phyloP scores from a whole-genome alignment of 2,797 vertebrate genomes.

The Mormyrus hasselquistii region DNA sequence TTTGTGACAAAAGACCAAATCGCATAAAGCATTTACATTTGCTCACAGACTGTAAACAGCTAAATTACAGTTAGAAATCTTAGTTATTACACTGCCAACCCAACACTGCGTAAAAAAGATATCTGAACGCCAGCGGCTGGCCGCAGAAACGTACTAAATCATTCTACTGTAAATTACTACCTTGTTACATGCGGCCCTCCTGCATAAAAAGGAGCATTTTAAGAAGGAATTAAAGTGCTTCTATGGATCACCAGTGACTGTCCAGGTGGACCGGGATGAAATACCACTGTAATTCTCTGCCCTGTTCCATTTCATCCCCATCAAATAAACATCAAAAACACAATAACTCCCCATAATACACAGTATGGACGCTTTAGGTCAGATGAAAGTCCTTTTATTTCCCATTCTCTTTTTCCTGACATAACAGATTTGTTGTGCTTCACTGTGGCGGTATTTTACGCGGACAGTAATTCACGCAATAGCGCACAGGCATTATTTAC shows the following conservation, averaged over 20 bases:
- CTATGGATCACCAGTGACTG: background rate
- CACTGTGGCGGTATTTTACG: background rate
- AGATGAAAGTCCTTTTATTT: background rate
- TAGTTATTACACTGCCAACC: background rate
- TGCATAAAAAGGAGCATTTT: background rate
- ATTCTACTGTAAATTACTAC: slow-evolving; percentile 8
- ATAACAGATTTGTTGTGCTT: slow-evolving; percentile 6
- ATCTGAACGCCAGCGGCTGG: background rate
- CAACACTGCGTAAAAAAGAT: background rate
- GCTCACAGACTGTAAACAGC: background rate
- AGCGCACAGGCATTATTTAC: background rate
- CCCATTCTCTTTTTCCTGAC: background rate
- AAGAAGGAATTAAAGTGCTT: background rate
- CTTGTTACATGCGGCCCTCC: background rate
- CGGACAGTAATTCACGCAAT: background rate
- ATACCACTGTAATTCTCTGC: background rate
- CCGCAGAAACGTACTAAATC: background rate
- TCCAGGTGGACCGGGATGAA: background rate
- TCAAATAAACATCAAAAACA: slow-evolving; percentile 6
- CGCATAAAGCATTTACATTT: slow-evolving; percentile 7
- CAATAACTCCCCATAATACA: background rate
- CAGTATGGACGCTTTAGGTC: background rate
- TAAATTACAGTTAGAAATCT: slow-evolving; percentile 3
- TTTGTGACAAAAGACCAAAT: background rate
- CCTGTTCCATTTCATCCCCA: background rate